These are phyloP conservation scores for Danaus melanippus DNA, from an alignment of 1,140 invertebrate species.

Conservation along the genomic window DNA sequence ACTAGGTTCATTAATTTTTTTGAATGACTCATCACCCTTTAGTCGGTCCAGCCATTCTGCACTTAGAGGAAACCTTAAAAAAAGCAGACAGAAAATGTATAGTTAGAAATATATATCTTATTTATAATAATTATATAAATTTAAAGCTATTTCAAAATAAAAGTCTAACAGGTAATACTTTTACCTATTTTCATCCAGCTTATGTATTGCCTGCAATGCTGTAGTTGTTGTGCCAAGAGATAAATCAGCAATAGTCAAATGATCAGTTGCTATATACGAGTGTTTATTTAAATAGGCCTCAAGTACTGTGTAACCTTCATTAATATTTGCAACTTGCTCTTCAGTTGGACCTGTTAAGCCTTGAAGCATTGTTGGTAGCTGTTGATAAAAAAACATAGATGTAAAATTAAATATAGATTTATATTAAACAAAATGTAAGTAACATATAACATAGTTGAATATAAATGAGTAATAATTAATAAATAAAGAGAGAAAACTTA, in stretches of 20 bases:
- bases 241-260: conserved; percentile 38
- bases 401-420: too few species aligned
- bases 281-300: conserved; percentile 27
- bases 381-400: conserved; percentile 9
- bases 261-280: conserved; percentile 25
- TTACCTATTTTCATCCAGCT: conserved; percentile 28
- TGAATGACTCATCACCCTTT: conserved; percentile 23
- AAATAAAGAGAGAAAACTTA: too few species aligned
- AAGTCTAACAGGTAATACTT: background rate
- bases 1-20: conserved; percentile 21
- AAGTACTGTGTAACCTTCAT: conserved; percentile 26
- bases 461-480: background rate
- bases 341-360: conserved; percentile 12
- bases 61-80: conserved; percentile 34
- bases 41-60: conserved; percentile 26
- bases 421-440: background rate
- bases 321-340: conserved; percentile 22
- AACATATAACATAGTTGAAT: background rate
- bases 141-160: background rate
- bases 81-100: too few species aligned
- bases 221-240: conserved; percentile 23
- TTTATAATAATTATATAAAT: conserved; percentile 2
- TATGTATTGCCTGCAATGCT: conserved; percentile 21
- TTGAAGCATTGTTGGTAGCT: conserved; percentile 27
- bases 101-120: too few species aligned